A percentile compares a stretch with the other conserved stretches of the same genome.
Evolutionary conservation across 2,113 vertebrate species (phyloP).

Genomic region (Amblyornis subalaris): DNA sequence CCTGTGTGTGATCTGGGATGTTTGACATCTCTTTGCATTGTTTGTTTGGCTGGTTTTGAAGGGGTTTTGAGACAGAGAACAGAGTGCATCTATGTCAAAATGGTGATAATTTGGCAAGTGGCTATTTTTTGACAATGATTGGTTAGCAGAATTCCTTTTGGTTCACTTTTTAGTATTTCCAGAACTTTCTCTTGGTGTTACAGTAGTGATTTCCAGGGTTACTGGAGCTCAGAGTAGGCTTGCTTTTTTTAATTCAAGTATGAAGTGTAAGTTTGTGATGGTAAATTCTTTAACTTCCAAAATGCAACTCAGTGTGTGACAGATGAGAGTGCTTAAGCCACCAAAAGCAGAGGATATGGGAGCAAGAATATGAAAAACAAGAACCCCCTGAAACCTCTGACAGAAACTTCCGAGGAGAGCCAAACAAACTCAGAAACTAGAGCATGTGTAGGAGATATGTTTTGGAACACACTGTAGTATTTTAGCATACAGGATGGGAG

Average conservation of each 20-base stretch:
- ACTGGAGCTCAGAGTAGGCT: background rate
- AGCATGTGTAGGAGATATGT: background rate
- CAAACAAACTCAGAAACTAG: background rate
- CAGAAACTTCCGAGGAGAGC: slow-evolving; percentile 26
- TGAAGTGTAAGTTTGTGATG: background rate
- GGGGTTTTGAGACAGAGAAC: background rate
- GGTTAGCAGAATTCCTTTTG: background rate
- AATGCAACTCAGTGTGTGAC: background rate
- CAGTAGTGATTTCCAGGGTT: background rate
- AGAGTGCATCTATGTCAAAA: background rate
- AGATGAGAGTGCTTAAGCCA: background rate
- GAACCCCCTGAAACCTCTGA: background rate
- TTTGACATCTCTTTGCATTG: background rate
- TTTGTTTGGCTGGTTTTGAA: background rate
- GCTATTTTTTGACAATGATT: background rate
- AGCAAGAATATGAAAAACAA: background rate
- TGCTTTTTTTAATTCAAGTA: background rate
- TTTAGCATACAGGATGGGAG: slow-evolving; percentile 40
- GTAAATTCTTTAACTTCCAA: background rate
- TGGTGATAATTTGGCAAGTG: background rate
- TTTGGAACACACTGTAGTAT: background rate
- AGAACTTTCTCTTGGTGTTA: background rate
- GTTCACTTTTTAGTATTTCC: background rate
- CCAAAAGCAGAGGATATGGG: background rate
- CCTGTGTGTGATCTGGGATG: background rate